Conservation (phyloP, 2,113 vertebrate genomes). For the Trematomus loennbergii region DNA sequence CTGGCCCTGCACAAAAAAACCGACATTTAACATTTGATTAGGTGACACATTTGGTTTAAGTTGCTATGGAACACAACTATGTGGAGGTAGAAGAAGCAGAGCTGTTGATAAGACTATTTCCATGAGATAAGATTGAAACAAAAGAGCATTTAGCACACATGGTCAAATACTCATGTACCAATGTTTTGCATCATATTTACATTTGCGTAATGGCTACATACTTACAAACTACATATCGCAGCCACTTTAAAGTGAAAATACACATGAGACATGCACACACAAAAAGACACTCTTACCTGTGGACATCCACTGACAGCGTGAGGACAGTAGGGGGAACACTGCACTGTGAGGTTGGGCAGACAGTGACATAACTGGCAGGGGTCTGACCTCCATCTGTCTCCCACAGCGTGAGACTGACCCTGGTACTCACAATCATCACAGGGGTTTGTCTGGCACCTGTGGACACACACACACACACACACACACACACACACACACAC, state of each 20-base stretch:
- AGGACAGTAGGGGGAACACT: slow-evolving; percentile 87
- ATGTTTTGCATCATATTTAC: background rate
- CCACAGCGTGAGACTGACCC: slow-evolving; percentile 74
- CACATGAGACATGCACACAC: background rate
- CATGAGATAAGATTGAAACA: slow-evolving; percentile 1
- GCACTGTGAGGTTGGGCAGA: slow-evolving; percentile 77
- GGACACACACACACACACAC: slow-evolving; percentile 35
- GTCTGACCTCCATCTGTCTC: slow-evolving; percentile 86
- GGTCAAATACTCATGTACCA: background rate
- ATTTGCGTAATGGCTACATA: background rate
- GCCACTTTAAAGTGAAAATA: background rate
- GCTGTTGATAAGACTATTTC: background rate
- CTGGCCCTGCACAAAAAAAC: slow-evolving; percentile 79
- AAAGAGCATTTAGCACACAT: background rate
- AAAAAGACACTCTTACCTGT: slow-evolving; percentile 76
- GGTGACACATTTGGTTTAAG: background rate
- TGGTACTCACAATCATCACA: slow-evolving; percentile 86
- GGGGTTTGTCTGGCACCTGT: slow-evolving; percentile 87
- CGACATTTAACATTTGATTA: background rate
- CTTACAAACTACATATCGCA: background rate
- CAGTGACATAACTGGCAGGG: slow-evolving; percentile 89
- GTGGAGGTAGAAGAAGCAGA: background rate
- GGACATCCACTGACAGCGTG: slow-evolving; percentile 83
- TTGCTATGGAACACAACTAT: slow-evolving; percentile 3
- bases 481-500: background rate